Conservation (phyloP, 92 coral and sea anemone genomes). For the Paragorgia papillata region DNA sequence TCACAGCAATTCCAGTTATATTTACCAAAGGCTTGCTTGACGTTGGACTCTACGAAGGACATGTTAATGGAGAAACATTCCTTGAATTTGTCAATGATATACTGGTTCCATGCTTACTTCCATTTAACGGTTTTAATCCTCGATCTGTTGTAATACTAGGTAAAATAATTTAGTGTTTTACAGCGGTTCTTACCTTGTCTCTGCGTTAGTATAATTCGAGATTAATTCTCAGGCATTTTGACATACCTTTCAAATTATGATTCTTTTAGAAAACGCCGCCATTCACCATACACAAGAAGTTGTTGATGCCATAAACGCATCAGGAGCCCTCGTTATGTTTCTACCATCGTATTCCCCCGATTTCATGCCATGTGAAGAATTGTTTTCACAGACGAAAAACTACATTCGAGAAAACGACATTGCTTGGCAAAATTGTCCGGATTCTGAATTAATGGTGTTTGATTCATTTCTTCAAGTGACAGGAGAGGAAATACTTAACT, state of each 20-base stretch:
- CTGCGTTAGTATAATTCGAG: background rate
- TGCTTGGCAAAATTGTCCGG: slow-evolving; percentile 50
- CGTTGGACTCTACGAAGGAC: slow-evolving; percentile 50
- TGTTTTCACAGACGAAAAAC: slow-evolving; percentile 44
- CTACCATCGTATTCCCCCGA: slow-evolving; percentile 56
- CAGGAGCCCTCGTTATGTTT: slow-evolving; percentile 42
- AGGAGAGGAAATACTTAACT: slow-evolving; percentile 39
- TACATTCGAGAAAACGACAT: slow-evolving; percentile 52
- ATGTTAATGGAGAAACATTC: slow-evolving; percentile 35
- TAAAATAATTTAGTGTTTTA: background rate
- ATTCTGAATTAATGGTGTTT: slow-evolving; percentile 45
- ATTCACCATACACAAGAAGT: slow-evolving; percentile 46
- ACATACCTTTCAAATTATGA: background rate
- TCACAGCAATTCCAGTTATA: slow-evolving; percentile 60
- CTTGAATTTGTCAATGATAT: slow-evolving; percentile 49
- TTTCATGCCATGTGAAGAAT: slow-evolving; percentile 51
- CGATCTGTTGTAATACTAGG: slow-evolving; percentile 67
- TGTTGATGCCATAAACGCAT: slow-evolving; percentile 38
- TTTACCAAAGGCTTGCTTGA: slow-evolving; percentile 60
- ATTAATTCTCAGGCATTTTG: background rate
- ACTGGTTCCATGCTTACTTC: slow-evolving; percentile 57
- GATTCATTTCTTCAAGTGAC: slow-evolving; percentile 46
- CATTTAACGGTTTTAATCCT: slow-evolving; percentile 59
- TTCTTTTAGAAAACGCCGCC: slow-evolving; percentile 32
- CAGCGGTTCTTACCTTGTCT: too few relatives aligned